These are phyloP conservation scores for Plemyria rubiginata DNA, from an alignment of 2,888 invertebrate genomes.

Conservation along the genomic window DNA sequence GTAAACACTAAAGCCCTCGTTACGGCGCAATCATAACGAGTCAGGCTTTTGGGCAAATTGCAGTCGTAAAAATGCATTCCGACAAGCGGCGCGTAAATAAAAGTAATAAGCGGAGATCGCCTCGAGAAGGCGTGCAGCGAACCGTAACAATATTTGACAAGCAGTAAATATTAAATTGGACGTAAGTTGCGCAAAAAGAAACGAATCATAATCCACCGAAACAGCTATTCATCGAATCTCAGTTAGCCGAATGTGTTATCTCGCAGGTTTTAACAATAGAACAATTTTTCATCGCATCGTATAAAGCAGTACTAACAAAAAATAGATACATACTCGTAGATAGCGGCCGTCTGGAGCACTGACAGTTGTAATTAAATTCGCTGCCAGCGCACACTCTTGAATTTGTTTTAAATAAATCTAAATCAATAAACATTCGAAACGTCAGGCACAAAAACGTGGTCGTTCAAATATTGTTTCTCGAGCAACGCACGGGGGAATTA, in stretches of 20 bases:
- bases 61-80: conserved; percentile 63
- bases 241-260: conserved; percentile 70
- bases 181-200: conserved; percentile 67
- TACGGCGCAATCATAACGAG: conserved; percentile 58
- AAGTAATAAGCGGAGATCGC: conserved; percentile 61
- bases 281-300: conserved; percentile 67
- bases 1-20: conserved; percentile 45
- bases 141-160: conserved; percentile 71
- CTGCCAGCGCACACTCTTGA: conserved; percentile 64
- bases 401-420: conserved; percentile 74
- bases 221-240: conserved; percentile 69
- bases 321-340: conserved; percentile 62
- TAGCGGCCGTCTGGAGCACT: conserved; percentile 55
- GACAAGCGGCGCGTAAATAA: conserved; percentile 64
- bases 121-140: conserved; percentile 59
- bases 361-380: conserved; percentile 73
- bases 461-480: conserved; percentile 77
- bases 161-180: conserved; percentile 76
- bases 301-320: conserved; percentile 54
- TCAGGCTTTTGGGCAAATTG: conserved; percentile 58
- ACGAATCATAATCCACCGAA: conserved; percentile 63
- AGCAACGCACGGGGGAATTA: conserved; percentile 72
- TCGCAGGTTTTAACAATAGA: conserved; percentile 68
- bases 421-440: conserved; percentile 74
- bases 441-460: conserved; percentile 61